Evolutionary conservation across 2,888 invertebrate genomes (phyloP), one percentile per base, ranked within the genome.

Genomic region (Neoitamus cyanurus): DNA sequence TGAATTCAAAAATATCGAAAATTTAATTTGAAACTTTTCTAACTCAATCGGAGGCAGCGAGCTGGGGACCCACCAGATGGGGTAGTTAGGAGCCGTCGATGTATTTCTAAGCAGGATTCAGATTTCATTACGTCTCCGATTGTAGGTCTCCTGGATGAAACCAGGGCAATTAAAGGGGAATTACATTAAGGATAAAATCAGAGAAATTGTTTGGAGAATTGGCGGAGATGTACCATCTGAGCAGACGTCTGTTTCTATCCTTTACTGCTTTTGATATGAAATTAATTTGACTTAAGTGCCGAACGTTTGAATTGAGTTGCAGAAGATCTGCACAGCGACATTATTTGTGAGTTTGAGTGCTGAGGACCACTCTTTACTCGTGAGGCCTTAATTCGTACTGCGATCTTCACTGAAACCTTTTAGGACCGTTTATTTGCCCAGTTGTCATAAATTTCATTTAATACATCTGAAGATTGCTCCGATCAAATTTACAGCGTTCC

Each of bases 11-110:
- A 80, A 58, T 80, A 80, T 80, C 58, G 78, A 80, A 80, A 80
- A 80, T 80, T 80, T 58, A 80, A 80, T 80, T 78, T 80, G 78
- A 80, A 80, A 80, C 78, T 80, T 80, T 80, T 31, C 58, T 80
- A 80, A 80, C 58, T 80, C 78, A 80, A 80, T 80, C 34, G 31
- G 31, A 80, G 34, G 48, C 30, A 30, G 37, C 30, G 78, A 80
- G 20, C 58, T n/a, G 78, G 58, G 78, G 30, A 75, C n/a, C n/a
- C n/a, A n/a, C 42, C 78, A 80, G 78, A 80, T 80, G 78, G 78
- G 58, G 78, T 75, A 75, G 75, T 75, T 75, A 20, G 58, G 3
- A 31, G 30, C 20, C 31, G 30, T 78, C 48, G 6, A 78, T 31
- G 77, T 77, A 77, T 48, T 77, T 75, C 30, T 46, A 75, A 78